phyloP scores from a whole-genome alignment of 2,113 vertebrate species.

The Lathamus discolor region DNA sequence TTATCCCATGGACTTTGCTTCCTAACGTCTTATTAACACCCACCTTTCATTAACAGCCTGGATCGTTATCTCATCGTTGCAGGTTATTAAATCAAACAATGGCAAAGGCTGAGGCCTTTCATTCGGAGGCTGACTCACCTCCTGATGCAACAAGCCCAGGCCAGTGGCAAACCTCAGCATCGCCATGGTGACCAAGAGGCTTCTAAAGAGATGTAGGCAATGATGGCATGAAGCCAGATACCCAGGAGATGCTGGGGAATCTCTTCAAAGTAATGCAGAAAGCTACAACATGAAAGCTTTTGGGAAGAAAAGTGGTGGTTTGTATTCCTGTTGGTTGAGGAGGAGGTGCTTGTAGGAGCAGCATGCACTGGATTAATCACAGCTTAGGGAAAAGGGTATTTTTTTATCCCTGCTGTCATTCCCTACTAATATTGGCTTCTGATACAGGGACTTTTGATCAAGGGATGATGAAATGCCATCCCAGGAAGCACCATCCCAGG shows the following conservation, averaged over 20 bases:
- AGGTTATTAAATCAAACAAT: conserved; percentile 43
- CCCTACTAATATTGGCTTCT: neutral
- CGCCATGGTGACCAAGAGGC: neutral
- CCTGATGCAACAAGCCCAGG: neutral
- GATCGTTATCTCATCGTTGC: conserved; percentile 40
- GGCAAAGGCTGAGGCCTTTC: conserved; percentile 28
- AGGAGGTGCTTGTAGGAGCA: neutral
- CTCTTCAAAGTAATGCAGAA: neutral
- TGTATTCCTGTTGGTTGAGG: neutral
- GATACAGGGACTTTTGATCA: neutral
- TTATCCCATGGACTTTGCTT: conserved; percentile 12
- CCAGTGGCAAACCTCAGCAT: conserved; percentile 9
- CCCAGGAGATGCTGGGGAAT: neutral
- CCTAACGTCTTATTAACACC: conserved; percentile 25
- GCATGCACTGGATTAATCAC: neutral
- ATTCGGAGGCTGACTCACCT: conserved; percentile 26
- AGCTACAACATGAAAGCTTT: neutral
- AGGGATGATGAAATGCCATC: neutral
- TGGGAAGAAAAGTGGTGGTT: neutral
- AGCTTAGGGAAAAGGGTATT: neutral
- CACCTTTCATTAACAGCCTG: conserved; percentile 38
- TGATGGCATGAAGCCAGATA: neutral
- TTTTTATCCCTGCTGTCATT: neutral
- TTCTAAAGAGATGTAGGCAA: neutral
- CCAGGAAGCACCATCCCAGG: neutral